These are phyloP conservation scores for Amiota minor DNA, from an alignment of 2,888 invertebrate genomes.

Conservation along the genomic window DNA sequence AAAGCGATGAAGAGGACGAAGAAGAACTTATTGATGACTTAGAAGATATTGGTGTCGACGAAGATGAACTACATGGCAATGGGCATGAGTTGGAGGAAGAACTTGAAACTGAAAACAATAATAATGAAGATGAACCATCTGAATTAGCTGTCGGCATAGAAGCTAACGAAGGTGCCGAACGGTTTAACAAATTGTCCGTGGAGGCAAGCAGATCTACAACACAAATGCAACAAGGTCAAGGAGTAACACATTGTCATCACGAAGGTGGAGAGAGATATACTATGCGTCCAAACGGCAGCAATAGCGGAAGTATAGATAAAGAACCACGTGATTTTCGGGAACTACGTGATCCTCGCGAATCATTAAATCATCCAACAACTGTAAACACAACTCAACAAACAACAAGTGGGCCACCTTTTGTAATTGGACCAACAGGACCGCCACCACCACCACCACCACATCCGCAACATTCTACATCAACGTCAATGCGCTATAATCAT, in stretches of 20 bases:
- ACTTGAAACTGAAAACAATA: conserved; percentile 48
- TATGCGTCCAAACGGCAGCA: conserved; percentile 80
- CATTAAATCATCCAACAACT: conserved; percentile 1
- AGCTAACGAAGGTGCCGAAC: neutral
- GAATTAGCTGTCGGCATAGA: conserved; percentile 24
- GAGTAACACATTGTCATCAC: conserved; percentile 82
- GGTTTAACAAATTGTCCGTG: neutral
- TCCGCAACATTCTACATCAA: conserved; percentile 36
- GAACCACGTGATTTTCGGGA: neutral
- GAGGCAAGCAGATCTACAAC: conserved; percentile 38
- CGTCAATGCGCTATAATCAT: conserved; percentile 25
- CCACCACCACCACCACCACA: conserved; percentile 42
- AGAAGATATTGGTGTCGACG: conserved; percentile 54
- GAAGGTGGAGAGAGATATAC: conserved; percentile 80
- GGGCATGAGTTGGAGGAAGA: conserved; percentile 50
- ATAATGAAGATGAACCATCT: conserved; percentile 46
- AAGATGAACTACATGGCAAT: conserved; percentile 52
- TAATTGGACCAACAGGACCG: conserved; percentile 5
- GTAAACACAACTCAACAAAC: conserved; percentile 12
- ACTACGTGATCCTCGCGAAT: conserved; percentile 8
- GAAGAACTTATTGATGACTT: conserved; percentile 53
- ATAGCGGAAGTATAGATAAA: conserved; percentile 13
- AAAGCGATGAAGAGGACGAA: conserved; percentile 60
- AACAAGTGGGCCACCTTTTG: conserved; percentile 43
- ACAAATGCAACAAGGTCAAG: conserved; percentile 60